Evolutionary conservation across 2,797 vertebrate genomes (phyloP), one percentile per base, ranked within the genome.

Genomic region (Aldrovandia affinis): DNA sequence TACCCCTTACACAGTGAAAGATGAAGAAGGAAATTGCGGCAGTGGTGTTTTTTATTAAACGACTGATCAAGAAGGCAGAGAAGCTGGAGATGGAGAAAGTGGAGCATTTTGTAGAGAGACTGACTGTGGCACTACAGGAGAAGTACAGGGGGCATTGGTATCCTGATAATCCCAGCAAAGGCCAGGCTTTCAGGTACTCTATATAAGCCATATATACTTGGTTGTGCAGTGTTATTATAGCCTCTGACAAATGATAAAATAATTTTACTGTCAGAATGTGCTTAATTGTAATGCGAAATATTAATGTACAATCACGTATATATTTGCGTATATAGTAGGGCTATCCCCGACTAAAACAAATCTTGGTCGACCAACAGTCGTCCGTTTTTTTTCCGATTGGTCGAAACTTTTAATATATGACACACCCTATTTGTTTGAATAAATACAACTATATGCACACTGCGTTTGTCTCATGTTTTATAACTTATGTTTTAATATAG

Each of bases 61-160:
- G 94, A 28, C 92, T 97, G 25, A 91, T 96, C 86, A 95, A 92
- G 77, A 96, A 93, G 12, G 90, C 92, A 0, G 93, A 93, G 81
- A 95, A 92, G 86, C 84, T 97, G 90, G 92, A 95, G 25, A 86
- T 89, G 0, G 89, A 93, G 25, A 94, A 94, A 80, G 84, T 96
- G 12, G 93, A 96, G 77, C 89, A 92, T 55, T 96, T 98, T 88
- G 93, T 94, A 0, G 93, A 96, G 90, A 90, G 93, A 83, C 85
- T 97, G 78, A 92, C 93, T 18, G 88, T 91, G 0, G 93, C 95
- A 0, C 92, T 98, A 20, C 95, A 95, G 79, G 94, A 96, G 86
- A 96, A 95, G 86, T 97, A 94, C 83, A 94, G 92, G 86, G 95
- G 94, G 0, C 97, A 98, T 86, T 97, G 97, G 97, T 97, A 98